Base-by-base conservation (phyloP, 2,113 vertebrate genomes). In the Erythrolamprus reginae region DNA sequence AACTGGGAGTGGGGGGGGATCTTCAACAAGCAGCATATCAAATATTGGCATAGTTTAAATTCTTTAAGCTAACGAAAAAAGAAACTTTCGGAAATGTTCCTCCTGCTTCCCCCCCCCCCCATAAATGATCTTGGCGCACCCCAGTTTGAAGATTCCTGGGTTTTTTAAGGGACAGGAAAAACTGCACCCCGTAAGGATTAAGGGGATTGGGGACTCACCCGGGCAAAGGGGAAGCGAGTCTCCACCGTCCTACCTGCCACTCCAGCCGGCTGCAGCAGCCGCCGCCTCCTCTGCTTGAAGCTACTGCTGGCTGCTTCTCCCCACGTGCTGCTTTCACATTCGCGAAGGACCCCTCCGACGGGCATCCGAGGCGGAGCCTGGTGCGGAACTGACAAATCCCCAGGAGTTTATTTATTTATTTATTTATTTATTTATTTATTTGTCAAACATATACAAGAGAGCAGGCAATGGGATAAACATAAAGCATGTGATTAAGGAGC, bases 261-360 rank as follows among this genome's bases (percentile, higher is more conserved):
- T 38, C 90, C 90, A 88, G 90, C 90, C 77, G 86, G 90, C 7
- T 51, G n/a, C 53, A 51, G 53, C 45, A 13, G 10, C 82, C 9
- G 53, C 45, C 23, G 10, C 82, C 9, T 8, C 24, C 9, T 24
- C 55, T 58, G 56, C 24, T 1, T 1, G 24, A 1, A 5, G 42
- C 19, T 13, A 28, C 55, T n/a, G 47, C 45, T 23, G 4, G 45
- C 55, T n/a, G 47, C 45, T 23, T 8, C 26, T 10, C 86, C 65
- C 77, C 90, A 88, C 86, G 90, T 91, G 90, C 77, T 83, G 33
- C 53, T 58, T 61, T 88, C 52, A 13, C 45, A 42, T 56, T n/a
- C 28, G n/a, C n/a, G 53, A 84, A 88, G 86, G 86, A 88, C 90
- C 70, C 45, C 45, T 33, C 70, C 45, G 48, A 17, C 19, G 61